Evolutionary conservation across 2,113 vertebrate genomes (phyloP).

Genomic region (Oncorhynchus clarkii): DNA sequence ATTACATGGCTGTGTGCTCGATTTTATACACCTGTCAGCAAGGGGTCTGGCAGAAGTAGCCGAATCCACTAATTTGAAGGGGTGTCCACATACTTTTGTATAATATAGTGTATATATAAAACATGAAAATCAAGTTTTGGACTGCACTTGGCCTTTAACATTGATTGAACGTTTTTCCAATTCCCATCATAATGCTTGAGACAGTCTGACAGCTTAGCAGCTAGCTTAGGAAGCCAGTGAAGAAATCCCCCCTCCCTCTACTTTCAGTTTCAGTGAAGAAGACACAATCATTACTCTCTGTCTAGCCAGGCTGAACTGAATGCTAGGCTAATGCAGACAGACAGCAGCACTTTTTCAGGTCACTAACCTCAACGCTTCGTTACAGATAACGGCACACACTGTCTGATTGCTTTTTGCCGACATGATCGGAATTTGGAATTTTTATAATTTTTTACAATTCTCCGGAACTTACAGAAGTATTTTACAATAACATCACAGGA

Average conservation of each 20-base stretch:
- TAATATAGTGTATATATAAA: no score
- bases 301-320: not conserved
- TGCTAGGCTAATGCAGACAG: constrained; percentile 1
- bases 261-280: no score
- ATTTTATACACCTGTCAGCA: no score
- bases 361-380: constrained; percentile 17
- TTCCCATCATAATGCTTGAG: not conserved
- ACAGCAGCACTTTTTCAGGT: constrained; percentile 30
- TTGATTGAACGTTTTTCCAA: not conserved
- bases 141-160: not conserved
- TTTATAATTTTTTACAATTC: not conserved
- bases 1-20: no score
- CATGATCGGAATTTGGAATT: constrained; percentile 25
- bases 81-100: no score
- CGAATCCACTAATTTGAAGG: no score
- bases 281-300: not conserved
- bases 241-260: no score
- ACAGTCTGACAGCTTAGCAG: not conserved
- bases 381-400: constrained; percentile 23
- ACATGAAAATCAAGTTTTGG: no score
- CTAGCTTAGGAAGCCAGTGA: not conserved
- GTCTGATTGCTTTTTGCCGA: constrained; percentile 23
- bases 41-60: no score
- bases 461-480: constrained; percentile 7
- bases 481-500: constrained; percentile 3